Base-by-base conservation (phyloP, 2,888 invertebrate genomes). In the Brenthis daphne region DNA sequence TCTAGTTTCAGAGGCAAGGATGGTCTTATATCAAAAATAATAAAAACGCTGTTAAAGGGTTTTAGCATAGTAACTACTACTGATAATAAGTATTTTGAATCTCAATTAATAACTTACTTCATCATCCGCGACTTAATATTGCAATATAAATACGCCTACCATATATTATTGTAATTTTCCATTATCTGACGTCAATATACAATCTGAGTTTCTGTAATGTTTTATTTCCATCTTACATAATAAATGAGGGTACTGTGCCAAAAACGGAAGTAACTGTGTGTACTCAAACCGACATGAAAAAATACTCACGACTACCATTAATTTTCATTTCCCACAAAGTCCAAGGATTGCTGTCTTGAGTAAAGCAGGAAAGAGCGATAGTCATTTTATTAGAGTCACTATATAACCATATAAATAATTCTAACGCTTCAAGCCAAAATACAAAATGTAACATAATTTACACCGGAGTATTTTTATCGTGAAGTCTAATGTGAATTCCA, bases 211-310 rank as follows among this genome's bases (percentile, higher is more conserved):
- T 85, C 82, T 82, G 80, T 82, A 82, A 80, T 82, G 72, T 81
- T 79, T 82, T 79, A 83, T 82, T 80, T 79, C 81, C 81, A 82
- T 84, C 85, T 86, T 87, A 87, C 88, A 88, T 90, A 89, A 91
- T 90, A 90, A 89, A 92, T 92, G 90, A 86, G 86, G 87, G 86
- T 85, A 81, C 81, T 80, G 80, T 82, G 85, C 90, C 87, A 89
- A 89, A 91, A 90, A 83, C 86, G 85, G 86, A 89, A 91, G 83
- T 85, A 92, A 92, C 91, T 89, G 89, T 89, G 86, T 89, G 85
- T 90, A 89, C 92, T 92, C 89, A 87, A 87, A 90, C 87, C 88
- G 81, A 92, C 92, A 92, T 86, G 92, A 90, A 92, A 92, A 92
- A 90, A 92, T 92, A 92, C 92, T 92, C 85, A 80, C 82, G 82